A percentile compares a stretch with the other conserved stretches of the same genome.
Conservation (phyloP, 2,797 vertebrate species). For the Spatula versicolor region DNA sequence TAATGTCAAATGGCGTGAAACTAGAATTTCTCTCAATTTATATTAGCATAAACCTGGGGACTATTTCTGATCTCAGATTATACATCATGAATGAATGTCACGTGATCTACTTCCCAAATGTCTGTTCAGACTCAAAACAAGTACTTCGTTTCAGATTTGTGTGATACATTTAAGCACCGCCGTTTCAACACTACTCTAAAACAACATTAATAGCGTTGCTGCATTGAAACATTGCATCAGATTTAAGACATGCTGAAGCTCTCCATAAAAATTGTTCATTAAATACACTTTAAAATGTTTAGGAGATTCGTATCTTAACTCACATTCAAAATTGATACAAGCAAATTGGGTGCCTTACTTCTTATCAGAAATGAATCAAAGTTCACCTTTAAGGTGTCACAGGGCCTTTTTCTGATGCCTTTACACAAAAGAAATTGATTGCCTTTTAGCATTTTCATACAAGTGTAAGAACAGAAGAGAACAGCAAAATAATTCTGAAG, state of each 20-base stretch:
- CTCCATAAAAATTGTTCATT: background rate
- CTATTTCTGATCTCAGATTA: background rate
- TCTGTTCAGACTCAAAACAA: conserved; percentile 47
- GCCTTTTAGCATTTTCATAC: background rate
- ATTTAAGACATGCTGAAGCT: background rate
- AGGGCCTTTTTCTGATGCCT: background rate
- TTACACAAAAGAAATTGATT: conserved; percentile 3
- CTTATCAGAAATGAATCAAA: background rate
- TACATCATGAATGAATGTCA: conserved; percentile 1
- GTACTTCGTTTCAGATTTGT: conserved; percentile 22
- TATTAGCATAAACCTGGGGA: background rate
- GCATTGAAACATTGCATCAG: background rate
- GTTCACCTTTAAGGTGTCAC: background rate
- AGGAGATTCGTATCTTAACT: background rate
- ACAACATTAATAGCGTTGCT: background rate
- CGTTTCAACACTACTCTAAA: conserved; percentile 13
- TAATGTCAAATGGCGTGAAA: background rate
- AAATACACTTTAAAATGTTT: background rate
- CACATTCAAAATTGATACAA: background rate
- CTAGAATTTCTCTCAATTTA: background rate
- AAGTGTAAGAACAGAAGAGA: background rate
- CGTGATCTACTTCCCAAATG: background rate
- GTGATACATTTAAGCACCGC: conserved; percentile 18
- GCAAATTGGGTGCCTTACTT: background rate
- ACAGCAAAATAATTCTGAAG: conserved; percentile 24